Evolutionary conservation across 2,888 invertebrate genomes (phyloP).

Genomic region (Leptopilina myrica): DNA sequence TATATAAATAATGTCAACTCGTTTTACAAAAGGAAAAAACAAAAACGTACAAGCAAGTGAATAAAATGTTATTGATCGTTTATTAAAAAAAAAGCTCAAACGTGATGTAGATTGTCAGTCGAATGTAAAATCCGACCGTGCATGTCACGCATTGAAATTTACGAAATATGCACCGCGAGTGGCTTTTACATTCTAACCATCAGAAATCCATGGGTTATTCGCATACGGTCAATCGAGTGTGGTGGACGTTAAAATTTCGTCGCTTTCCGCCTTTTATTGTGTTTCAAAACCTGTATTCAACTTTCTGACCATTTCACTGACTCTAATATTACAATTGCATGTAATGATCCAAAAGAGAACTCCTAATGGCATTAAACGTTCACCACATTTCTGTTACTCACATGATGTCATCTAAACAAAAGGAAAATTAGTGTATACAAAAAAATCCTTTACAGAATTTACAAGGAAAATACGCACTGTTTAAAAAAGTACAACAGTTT

Average conservation of each 20-base stretch:
- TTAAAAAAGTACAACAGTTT: no score
- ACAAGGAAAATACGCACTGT: no score
- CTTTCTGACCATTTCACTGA: background rate
- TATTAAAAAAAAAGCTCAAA: constrained; percentile 6
- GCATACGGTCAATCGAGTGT: constrained; percentile 22
- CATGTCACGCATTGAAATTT: constrained; percentile 15
- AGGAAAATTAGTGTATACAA: no score
- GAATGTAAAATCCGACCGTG: constrained; percentile 15
- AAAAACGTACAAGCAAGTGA: constrained; percentile 13
- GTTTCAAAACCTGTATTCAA: background rate
- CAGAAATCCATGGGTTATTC: constrained; percentile 16
- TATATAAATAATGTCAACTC: background rate
- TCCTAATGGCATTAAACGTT: background rate
- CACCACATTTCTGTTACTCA: background rate
- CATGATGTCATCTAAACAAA: background rate
- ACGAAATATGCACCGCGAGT: background rate
- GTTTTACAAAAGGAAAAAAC: background rate
- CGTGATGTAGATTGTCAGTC: constrained; percentile 11
- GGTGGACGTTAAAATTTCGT: constrained; percentile 54
- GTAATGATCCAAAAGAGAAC: background rate
- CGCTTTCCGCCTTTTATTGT: constrained; percentile 46
- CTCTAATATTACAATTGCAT: background rate
- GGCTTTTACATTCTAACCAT: background rate
- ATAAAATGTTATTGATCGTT: constrained; percentile 39
- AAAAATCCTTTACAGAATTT: no score